phyloP scores from a whole-genome alignment of 1,140 invertebrate genomes.

The Cyphomyrmex costatus region DNA sequence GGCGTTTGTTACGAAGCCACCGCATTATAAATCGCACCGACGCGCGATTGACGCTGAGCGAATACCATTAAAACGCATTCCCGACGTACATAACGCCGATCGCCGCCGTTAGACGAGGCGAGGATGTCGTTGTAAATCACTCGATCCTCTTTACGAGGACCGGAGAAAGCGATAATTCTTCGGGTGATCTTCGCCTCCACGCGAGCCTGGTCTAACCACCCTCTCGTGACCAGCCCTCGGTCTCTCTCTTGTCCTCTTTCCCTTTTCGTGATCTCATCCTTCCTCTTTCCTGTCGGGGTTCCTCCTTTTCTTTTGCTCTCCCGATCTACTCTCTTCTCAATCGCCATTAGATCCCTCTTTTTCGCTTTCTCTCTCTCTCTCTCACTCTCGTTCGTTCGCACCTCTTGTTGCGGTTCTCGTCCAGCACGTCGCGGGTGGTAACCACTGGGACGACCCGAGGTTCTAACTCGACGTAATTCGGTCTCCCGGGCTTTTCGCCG shows the following conservation, averaged over 20 bases:
- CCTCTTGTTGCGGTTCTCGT: conserved; percentile 10
- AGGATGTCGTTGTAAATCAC: conserved; percentile 62
- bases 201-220: conserved; percentile 13
- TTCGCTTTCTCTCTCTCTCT: background rate
- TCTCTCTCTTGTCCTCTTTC: conserved; percentile 4
- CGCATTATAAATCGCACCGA: conserved; percentile 42
- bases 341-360: background rate
- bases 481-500: conserved; percentile 80
- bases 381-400: background rate
- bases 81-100: conserved; percentile 44
- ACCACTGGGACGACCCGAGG: conserved; percentile 57
- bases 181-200: conserved; percentile 50
- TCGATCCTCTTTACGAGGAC: conserved; percentile 55
- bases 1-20: conserved; percentile 31
- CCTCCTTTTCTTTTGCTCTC: background rate
- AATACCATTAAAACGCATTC: conserved; percentile 55
- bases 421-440: conserved; percentile 29
- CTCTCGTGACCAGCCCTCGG: conserved; percentile 39
- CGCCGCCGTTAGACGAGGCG: conserved; percentile 29
- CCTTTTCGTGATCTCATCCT: background rate
- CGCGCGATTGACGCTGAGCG: conserved; percentile 57
- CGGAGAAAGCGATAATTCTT: conserved; percentile 52
- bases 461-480: conserved; percentile 78
- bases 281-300: background rate
- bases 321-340: conserved; percentile 23